Evolutionary conservation across 23 tunicate species (phyloP).

Genomic region (Botrylloides violaceus): DNA sequence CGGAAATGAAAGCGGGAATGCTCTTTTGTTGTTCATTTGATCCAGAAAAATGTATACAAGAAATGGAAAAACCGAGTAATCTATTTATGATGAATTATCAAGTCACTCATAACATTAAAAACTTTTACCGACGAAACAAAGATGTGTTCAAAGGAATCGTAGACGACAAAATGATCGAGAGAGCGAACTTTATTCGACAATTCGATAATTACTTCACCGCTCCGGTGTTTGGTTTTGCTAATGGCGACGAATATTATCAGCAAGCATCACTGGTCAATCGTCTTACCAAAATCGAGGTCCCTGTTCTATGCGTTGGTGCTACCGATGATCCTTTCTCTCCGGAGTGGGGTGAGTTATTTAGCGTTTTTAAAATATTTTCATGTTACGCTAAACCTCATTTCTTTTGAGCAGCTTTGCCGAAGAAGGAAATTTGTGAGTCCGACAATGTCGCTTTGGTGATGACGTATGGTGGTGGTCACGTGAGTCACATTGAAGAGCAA

Average conservation of each 20-base stretch:
- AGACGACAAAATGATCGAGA: conserved; percentile 9
- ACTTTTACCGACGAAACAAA: conserved; percentile 4
- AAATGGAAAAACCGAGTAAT: conserved; percentile 3
- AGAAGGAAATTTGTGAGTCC: conserved; percentile 32
- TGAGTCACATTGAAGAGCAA: conserved; percentile 48
- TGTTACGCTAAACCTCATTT: no score
- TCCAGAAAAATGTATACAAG: background rate
- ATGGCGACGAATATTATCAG: conserved; percentile 6
- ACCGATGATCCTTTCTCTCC: conserved; percentile 25
- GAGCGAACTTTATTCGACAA: background rate
- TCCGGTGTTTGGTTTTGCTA: conserved; percentile 6
- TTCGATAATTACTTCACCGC: conserved; percentile 21
- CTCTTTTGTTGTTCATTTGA: conserved; percentile 11
- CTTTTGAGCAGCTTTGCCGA: conserved; percentile 69
- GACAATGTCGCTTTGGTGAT: conserved; percentile 74
- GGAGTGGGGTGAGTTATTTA: conserved; percentile 9
- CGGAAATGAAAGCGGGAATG: conserved; percentile 8
- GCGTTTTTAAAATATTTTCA: no score
- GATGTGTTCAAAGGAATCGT: conserved; percentile 7
- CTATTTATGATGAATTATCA: background rate
- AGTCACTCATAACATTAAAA: background rate
- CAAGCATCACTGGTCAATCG: background rate
- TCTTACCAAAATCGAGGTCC: background rate
- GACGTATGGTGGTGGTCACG: conserved; percentile 92
- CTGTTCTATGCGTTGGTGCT: background rate